Evolutionary conservation across 2,113 vertebrate species (phyloP).

Genomic region (Morphnarchus princeps): DNA sequence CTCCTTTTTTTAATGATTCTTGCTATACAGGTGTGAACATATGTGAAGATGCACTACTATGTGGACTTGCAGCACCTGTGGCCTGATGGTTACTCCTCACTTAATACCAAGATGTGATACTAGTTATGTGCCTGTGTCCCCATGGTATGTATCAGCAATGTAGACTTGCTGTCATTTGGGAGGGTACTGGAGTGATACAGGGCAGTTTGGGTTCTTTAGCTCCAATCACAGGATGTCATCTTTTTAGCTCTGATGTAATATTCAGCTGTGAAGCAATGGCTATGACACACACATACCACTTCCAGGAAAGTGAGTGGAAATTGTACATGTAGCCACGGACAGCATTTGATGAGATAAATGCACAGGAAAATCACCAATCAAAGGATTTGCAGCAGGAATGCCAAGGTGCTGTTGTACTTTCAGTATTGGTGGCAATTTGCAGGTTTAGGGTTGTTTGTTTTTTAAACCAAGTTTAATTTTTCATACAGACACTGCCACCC

Average conservation of each 20-base stretch:
- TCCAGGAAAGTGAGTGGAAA: background rate
- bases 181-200: background rate
- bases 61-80: background rate
- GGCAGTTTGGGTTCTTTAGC: background rate
- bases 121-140: background rate
- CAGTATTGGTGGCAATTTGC: background rate
- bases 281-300: background rate
- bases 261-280: background rate
- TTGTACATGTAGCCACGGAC: background rate
- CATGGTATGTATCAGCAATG: background rate
- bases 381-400: background rate
- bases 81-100: background rate
- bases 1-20: background rate
- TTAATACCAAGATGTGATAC: background rate
- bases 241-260: background rate
- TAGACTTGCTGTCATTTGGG: background rate
- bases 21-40: background rate
- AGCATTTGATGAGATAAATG: background rate
- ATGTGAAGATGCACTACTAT: fast-evolving
- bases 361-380: background rate
- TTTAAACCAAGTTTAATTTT: background rate
- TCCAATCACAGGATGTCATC: background rate
- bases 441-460: background rate
- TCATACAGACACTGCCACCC: fast-evolving
- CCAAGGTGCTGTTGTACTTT: background rate